Evolutionary conservation across 2,888 invertebrate species (phyloP).

Genomic region (Acanthosoma haemorrhoidale): DNA sequence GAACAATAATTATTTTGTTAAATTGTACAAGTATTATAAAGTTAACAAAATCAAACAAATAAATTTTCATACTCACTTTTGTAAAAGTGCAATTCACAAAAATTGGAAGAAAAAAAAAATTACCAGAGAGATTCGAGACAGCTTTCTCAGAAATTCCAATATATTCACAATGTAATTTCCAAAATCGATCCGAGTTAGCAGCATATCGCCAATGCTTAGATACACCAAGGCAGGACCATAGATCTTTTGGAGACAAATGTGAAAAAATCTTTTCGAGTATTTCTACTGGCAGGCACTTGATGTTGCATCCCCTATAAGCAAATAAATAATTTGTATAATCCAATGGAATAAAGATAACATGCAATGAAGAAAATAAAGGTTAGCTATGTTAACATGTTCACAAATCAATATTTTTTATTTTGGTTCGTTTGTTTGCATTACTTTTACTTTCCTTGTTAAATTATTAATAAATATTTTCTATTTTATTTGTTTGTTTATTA

Average conservation of each 20-base stretch:
- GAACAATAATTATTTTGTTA: too few species aligned
- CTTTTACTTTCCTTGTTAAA: too few species aligned
- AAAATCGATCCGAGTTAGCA: conserved; percentile 18
- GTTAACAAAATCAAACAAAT: too few species aligned
- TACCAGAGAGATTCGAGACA: conserved; percentile 14
- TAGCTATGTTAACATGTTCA: too few species aligned
- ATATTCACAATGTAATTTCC: conserved; percentile 1
- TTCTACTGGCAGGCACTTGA: conserved; percentile 14
- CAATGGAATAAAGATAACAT: neutral
- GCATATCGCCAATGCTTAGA: conserved; percentile 13
- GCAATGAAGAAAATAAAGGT: neutral
- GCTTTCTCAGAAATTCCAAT: neutral
- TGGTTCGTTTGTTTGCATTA: too few species aligned
- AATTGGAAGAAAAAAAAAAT: neutral
- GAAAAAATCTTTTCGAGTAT: conserved; percentile 20
- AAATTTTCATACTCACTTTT: too few species aligned
- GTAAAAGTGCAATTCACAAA: too few species aligned
- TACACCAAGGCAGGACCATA: conserved; percentile 23
- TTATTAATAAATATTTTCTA: too few species aligned
- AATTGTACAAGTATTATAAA: too few species aligned
- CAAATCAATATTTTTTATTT: too few species aligned
- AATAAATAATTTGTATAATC: neutral
- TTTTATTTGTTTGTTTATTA: too few species aligned
- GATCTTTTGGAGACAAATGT: neutral
- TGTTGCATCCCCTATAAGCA: conserved; percentile 73